These are phyloP conservation scores for Nomada ferruginata DNA, from an alignment of 2,888 invertebrate species.

Conservation along the genomic window DNA sequence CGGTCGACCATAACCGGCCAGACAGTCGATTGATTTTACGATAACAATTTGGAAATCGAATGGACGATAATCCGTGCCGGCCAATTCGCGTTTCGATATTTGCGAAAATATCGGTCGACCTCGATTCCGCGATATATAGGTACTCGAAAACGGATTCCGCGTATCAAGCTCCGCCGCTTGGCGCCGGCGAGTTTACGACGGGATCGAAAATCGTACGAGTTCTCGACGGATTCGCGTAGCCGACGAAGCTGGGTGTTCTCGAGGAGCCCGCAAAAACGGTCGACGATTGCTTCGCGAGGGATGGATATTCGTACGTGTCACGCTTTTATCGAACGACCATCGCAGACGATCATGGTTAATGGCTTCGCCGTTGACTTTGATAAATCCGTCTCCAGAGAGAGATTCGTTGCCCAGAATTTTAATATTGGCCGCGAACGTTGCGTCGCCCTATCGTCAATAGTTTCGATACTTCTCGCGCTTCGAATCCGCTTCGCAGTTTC, in stretches of 20 bases:
- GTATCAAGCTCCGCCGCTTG: neutral
- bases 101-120: constrained; percentile 14
- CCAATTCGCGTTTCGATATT: constrained; percentile 42
- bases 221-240: neutral
- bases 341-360: constrained; percentile 37
- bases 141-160: neutral
- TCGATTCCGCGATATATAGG: neutral
- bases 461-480: neutral
- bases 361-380: constrained; percentile 46
- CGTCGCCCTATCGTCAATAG: too few species aligned
- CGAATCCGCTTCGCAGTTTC: neutral
- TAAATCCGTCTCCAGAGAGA: constrained; percentile 40
- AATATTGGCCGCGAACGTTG: constrained; percentile 22
- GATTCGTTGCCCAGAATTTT: constrained; percentile 53
- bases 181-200: neutral
- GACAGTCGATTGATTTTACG: constrained; percentile 30
- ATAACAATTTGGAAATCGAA: constrained; percentile 39
- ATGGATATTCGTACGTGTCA: constrained; percentile 34
- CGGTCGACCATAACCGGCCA: neutral
- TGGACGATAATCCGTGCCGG: constrained; percentile 33
- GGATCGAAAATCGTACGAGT: constrained; percentile 3
- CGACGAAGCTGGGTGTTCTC: neutral
- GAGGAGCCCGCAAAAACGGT: constrained; percentile 1
- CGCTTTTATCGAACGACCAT: constrained; percentile 32
- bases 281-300: constrained; percentile 14